A percentile compares a stretch with the other conserved stretches of the same genome.
Conservation (phyloP, 2,797 vertebrate genomes). For the Meriones psammophilus region DNA sequence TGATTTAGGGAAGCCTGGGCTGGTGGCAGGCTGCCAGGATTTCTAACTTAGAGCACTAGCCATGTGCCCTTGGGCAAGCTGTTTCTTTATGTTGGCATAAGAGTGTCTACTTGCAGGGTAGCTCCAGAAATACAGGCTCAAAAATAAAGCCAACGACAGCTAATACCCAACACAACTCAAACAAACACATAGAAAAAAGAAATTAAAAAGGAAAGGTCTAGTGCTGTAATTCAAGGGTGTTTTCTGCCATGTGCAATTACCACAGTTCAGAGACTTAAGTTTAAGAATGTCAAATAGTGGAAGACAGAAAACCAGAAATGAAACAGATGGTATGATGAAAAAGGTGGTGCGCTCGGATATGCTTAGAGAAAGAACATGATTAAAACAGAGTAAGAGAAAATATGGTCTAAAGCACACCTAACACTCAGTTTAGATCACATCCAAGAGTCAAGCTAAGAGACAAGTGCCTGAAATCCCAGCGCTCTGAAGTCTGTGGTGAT, state of each 20-base stretch:
- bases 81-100: neutral
- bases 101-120: neutral
- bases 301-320: neutral
- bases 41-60: neutral
- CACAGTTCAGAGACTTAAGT: neutral
- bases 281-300: neutral
- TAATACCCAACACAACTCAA: neutral
- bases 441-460: neutral
- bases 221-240: slow-evolving; percentile 9
- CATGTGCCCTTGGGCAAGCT: neutral
- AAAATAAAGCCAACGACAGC: neutral
- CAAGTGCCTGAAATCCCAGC: neutral
- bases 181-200: neutral
- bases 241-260: slow-evolving; percentile 14
- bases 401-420: slow-evolving; percentile 13
- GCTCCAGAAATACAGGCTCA: slow-evolving; percentile 6
- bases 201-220: neutral
- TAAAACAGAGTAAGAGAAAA: neutral
- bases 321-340: neutral
- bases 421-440: slow-evolving; percentile 26
- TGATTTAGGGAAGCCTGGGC: neutral
- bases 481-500: neutral
- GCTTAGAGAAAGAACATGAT: neutral
- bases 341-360: no score
- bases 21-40: neutral